Evolutionary conservation across 1,140 invertebrate genomes (phyloP), one percentile per base, ranked within the genome.

Genomic region (Drosophila azteca): DNA sequence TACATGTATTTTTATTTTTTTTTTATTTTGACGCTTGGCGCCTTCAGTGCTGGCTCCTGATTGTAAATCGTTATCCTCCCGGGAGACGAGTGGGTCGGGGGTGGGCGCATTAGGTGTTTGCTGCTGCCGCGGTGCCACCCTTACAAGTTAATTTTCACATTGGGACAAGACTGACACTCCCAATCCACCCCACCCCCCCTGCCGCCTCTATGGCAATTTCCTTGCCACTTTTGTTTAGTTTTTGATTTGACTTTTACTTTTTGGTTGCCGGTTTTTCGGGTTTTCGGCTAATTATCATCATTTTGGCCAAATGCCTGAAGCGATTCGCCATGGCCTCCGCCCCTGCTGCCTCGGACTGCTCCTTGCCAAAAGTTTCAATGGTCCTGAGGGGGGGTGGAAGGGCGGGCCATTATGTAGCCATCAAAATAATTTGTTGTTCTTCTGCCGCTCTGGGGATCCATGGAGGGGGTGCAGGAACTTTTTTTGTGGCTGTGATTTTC

Each of bases 71-170:
- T 87, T 88, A 75, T 60, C 59, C 61, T 76, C 69, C 53, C 55
- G 61, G 44, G 67, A 62, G 68, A 72, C 57, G n/a, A 61, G 51
- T 4, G 43, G 11, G 29, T 26, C n/a, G n/a, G n/a, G 4, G 45
- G 35, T 39, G 35, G 35, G 11, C 11, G 35, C 35, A 13, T 13
- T 39, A 66, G 52, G 59, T 64, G 48, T 66, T 29, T 29, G 29
- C 29, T 46, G 22, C 64, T 50, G 3, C n/a, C 15, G 43, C n/a
- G 29, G 29, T 26, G 9, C 49, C 22, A 20, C 8, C 51, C 44
- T 63, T 79, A 88, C 82, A 87, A 87, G 83, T 87, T 87, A 87
- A 87, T 87, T 87, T 88, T 82, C 82, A 87, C 82, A 88, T 87
- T 88, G 83, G 82, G 83, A 87, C 82, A 82, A 67, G 83, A 77